phyloP scores from a whole-genome alignment of 2,888 invertebrate genomes.

The Drosophila barbarae region DNA sequence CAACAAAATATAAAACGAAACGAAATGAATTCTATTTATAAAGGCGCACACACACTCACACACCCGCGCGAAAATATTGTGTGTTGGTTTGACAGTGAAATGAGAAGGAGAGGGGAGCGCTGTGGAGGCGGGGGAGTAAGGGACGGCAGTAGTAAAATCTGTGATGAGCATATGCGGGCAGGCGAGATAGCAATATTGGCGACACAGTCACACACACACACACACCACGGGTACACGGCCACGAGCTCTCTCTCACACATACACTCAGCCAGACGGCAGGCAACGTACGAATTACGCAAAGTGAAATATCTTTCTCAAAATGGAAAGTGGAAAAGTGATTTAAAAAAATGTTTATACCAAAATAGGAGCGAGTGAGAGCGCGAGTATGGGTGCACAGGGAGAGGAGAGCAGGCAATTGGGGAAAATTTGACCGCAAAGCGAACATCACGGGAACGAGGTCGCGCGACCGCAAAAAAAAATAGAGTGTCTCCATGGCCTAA shows the following conservation, averaged over 20 bases:
- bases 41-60: constrained; percentile 54
- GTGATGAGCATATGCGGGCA: constrained; percentile 46
- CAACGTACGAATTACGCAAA: constrained; percentile 78
- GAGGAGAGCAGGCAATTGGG: constrained; percentile 2
- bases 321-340: constrained; percentile 71
- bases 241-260: constrained; percentile 46
- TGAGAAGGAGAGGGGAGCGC: constrained; percentile 25
- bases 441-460: constrained; percentile 36
- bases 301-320: constrained; percentile 74
- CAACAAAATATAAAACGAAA: constrained; percentile 56
- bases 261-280: constrained; percentile 47
- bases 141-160: constrained; percentile 60
- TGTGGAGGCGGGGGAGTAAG: constrained; percentile 22
- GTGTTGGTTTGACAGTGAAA: constrained; percentile 43
- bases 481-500: background rate
- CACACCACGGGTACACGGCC: constrained; percentile 23
- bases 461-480: constrained; percentile 20
- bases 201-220: constrained; percentile 48
- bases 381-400: background rate
- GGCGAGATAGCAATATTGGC: constrained; percentile 64
- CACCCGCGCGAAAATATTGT: constrained; percentile 33
- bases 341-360: constrained; percentile 16
- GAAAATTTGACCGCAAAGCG: constrained; percentile 31
- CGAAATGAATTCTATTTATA: constrained; percentile 76
- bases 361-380: constrained; percentile 2